Evolutionary conservation across 1,140 invertebrate genomes (phyloP).

Genomic region (Diachasmimorpha longicaudata): DNA sequence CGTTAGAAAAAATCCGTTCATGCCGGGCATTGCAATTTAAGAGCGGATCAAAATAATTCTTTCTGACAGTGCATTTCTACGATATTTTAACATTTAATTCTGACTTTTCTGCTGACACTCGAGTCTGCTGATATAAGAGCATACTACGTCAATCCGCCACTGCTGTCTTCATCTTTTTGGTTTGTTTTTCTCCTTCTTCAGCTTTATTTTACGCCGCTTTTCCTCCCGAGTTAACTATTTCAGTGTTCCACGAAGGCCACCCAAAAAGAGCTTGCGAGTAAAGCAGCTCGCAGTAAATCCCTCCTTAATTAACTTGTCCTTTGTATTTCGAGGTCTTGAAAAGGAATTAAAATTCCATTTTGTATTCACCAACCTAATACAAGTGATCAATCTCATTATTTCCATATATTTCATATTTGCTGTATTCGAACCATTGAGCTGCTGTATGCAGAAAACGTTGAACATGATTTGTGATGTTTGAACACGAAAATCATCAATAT

Average conservation of each 20-base stretch:
- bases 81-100: conserved; percentile 9
- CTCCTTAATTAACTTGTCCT: conserved; percentile 54
- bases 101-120: background rate
- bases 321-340: conserved; percentile 40
- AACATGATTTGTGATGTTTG: background rate
- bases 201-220: background rate
- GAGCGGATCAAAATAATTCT: background rate
- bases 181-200: background rate
- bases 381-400: background rate
- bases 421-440: background rate
- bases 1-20: background rate
- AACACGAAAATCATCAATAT: background rate
- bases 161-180: background rate
- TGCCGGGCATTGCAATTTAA: background rate
- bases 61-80: background rate
- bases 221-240: background rate
- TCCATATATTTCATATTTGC: background rate
- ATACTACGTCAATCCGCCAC: background rate
- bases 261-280: conserved; percentile 10
- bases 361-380: background rate
- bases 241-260: background rate
- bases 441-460: background rate
- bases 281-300: conserved; percentile 41
- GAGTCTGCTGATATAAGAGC: background rate
- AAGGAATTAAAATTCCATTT: conserved; percentile 1